Evolutionary conservation across 2,797 vertebrate genomes (phyloP).

Genomic region (Sebastes taczanowskii): DNA sequence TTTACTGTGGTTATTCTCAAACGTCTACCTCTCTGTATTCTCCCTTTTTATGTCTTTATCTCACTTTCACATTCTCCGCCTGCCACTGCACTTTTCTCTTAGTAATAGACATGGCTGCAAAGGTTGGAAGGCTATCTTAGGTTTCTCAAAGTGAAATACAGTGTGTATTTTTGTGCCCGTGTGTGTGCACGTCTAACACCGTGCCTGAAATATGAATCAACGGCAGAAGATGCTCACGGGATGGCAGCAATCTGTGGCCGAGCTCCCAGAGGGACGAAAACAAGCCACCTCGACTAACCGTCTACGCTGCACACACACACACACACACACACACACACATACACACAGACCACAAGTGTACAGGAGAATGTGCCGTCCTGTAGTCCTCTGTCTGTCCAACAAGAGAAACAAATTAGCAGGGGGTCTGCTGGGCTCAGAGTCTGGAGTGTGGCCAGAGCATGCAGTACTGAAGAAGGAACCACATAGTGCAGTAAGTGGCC

Average conservation of each 20-base stretch:
- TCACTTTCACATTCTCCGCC: not conserved
- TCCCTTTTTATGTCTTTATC: constrained; percentile 11
- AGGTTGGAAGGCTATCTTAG: constrained; percentile 7
- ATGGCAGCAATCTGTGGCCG: constrained; percentile 7
- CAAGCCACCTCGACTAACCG: constrained; percentile 15
- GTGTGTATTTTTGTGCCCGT: not conserved
- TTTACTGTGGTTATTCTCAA: not conserved
- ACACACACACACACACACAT: not conserved
- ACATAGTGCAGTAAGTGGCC: constrained; percentile 4
- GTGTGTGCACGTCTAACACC: not conserved
- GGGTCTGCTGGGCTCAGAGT: constrained; percentile 27
- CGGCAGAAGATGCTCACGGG: not conserved
- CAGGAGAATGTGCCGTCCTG: constrained; percentile 30
- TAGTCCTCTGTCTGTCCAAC: constrained; percentile 27
- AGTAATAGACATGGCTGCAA: not conserved
- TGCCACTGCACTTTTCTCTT: not conserved
- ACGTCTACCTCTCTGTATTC: not conserved
- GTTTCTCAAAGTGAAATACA: not conserved
- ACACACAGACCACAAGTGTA: constrained; percentile 14
- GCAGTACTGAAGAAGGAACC: constrained; percentile 6
- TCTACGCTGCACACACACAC: not conserved
- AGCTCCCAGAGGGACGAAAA: constrained; percentile 38
- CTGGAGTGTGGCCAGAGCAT: constrained; percentile 34
- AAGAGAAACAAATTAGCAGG: constrained; percentile 41
- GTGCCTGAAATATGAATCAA: constrained; percentile 33